Evolutionary conservation across 2,888 invertebrate species (phyloP).

Genomic region (Cephus runcator): DNA sequence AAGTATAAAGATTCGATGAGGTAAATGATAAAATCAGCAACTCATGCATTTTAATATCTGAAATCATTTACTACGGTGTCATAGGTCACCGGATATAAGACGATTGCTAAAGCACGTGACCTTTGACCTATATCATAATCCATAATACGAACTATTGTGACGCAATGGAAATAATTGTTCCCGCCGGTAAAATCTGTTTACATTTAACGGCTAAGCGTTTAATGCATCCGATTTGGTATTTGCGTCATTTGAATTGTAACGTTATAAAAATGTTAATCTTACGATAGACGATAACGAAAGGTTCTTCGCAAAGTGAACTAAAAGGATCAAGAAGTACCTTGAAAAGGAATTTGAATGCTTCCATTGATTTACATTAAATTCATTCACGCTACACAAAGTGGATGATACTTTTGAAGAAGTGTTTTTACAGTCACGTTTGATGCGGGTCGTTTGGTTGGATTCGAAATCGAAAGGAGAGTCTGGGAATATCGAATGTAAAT

Average conservation of each 20-base stretch:
- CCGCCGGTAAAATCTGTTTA: background rate
- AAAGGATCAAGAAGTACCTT: background rate
- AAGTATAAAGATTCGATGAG: background rate
- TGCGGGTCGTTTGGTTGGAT: background rate
- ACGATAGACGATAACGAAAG: background rate
- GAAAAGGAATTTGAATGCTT: background rate
- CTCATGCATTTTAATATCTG: background rate
- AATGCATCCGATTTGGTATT: background rate
- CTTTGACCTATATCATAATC: background rate
- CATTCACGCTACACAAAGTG: background rate
- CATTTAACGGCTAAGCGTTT: background rate
- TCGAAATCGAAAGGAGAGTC: background rate
- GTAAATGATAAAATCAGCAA: background rate
- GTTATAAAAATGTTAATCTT: background rate
- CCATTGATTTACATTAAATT: background rate
- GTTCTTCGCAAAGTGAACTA: background rate
- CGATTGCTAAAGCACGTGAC: background rate
- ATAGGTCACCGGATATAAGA: background rate
- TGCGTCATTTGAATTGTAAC: background rate
- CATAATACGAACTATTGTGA: background rate
- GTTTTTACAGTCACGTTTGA: background rate
- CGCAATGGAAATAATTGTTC: background rate
- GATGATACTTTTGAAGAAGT: background rate
- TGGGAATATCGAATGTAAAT: slow-evolving; percentile 9
- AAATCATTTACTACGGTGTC: background rate